Conservation (phyloP, 2,888 invertebrate species). For the Drosophila borborema region DNA sequence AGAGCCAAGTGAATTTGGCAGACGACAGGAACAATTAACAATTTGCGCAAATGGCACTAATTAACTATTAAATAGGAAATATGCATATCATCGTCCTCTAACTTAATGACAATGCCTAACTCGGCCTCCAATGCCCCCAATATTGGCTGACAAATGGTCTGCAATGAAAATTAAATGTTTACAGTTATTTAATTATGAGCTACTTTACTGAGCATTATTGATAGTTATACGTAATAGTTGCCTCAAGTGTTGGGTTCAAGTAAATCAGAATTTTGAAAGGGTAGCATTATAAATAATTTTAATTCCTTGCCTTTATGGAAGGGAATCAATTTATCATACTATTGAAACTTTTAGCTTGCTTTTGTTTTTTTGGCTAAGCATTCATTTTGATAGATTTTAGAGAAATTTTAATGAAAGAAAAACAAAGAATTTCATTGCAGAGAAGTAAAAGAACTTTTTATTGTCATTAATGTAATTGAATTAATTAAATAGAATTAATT, state of each 20-base stretch:
- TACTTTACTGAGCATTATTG: neutral
- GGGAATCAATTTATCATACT: too few relatives aligned
- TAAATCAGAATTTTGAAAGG: neutral
- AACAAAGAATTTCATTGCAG: too few relatives aligned
- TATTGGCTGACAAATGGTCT: constrained; percentile 28
- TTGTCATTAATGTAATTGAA: too few relatives aligned
- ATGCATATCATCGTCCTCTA: constrained; percentile 31
- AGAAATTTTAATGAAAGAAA: too few relatives aligned
- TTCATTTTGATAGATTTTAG: too few relatives aligned
- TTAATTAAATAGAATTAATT: too few relatives aligned
- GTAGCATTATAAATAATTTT: too few relatives aligned
- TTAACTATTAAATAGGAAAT: constrained; percentile 70
- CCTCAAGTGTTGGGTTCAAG: neutral
- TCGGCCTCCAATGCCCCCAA: neutral
- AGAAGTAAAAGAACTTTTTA: too few relatives aligned
- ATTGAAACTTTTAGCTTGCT: too few relatives aligned
- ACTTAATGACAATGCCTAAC: constrained; percentile 10
- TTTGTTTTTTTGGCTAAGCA: too few relatives aligned
- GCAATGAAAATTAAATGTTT: constrained; percentile 1
- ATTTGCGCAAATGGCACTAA: constrained; percentile 67
- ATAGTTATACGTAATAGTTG: neutral
- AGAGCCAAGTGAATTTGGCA: constrained; percentile 52
- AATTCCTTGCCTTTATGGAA: too few relatives aligned
- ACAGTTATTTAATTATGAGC: constrained; percentile 18
- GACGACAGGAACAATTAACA: constrained; percentile 73